Base-by-base conservation (phyloP, 64 coral and sea anemone species). In the Montipora cactus region DNA sequence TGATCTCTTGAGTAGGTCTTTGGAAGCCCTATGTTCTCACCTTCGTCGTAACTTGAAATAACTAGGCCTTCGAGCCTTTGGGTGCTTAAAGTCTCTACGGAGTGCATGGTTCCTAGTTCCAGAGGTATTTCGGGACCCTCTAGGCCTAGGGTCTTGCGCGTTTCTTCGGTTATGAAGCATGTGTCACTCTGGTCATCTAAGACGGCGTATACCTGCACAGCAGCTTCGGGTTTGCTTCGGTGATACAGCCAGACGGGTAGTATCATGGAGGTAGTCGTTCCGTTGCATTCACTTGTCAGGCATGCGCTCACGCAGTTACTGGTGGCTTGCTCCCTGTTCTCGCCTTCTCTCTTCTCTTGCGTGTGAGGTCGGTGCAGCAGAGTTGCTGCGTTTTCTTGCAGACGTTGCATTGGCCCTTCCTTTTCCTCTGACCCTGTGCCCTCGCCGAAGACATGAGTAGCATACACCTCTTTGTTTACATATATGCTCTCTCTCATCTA, bases 231-330 rank as follows among this genome's bases (percentile, higher is more conserved):
- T 18, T 93, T 28, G 44, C 76, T 79, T 49, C 18, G n/a, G 18
- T 22, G 76, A 49, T 58, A 51, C 19, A 93, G 83, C 91, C 76
- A 93, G 45, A 93, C 85, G 74, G 92, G 92, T 47, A 94, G 76
- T 59, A 88, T 89, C 89, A 88, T 95, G 22, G 81, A 78, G 85
- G 91, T 48, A 79, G 79, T 74, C 59, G 74, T 64, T 22, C 70
- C 79, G 37, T 46, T 22, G 59, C 88, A 68, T 81, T 94, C 77
- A 67, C 64, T 51, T 62, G 66, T 70, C 19, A 66, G 59, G 61
- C 91, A 93, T 28, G 87, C 75, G 16, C 84, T 78, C 11, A 77
- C 78, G 8, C 59, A 90, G n/a, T 78, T 87, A 61, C 20, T 84
- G 55, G 59, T 25, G 13, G 52, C 81, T 18, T 84, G 64, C 4